Conservation (phyloP, 2,113 vertebrate species). For the Cryptomyrus ogoouensis region DNA sequence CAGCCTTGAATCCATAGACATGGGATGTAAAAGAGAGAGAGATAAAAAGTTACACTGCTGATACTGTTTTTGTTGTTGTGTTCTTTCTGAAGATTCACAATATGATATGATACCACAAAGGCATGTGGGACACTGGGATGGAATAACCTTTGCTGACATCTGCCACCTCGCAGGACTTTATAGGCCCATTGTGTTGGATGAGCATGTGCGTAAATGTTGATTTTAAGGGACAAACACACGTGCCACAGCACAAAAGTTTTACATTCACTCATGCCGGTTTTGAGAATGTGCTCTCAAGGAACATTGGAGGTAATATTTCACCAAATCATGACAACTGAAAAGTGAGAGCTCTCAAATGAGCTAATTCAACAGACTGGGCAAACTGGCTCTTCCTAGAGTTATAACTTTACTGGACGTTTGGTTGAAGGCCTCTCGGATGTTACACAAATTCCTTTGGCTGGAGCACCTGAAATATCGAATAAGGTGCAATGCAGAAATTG, state of each 20-base stretch:
- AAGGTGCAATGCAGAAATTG: neutral
- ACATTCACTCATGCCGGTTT: neutral
- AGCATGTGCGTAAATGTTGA: neutral
- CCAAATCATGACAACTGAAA: neutral
- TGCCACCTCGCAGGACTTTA: neutral
- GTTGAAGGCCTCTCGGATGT: neutral
- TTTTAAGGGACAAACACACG: neutral
- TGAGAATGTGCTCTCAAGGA: neutral
- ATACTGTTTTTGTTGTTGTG: no score
- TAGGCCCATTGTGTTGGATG: neutral
- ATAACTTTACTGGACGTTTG: neutral
- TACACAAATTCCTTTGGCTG: neutral
- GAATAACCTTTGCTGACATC: neutral
- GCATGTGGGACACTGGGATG: neutral
- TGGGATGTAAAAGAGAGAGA: neutral
- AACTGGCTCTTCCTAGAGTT: neutral
- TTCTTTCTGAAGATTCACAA: neutral
- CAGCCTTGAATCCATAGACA: neutral
- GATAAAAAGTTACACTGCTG: neutral
- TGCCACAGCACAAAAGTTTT: neutral
- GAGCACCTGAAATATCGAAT: neutral
- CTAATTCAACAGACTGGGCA: neutral
- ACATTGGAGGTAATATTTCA: neutral
- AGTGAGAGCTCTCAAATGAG: neutral
- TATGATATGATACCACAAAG: neutral